These are phyloP conservation scores for Eolophus roseicapilla DNA, from an alignment of 2,113 vertebrate genomes.

Conservation along the genomic window DNA sequence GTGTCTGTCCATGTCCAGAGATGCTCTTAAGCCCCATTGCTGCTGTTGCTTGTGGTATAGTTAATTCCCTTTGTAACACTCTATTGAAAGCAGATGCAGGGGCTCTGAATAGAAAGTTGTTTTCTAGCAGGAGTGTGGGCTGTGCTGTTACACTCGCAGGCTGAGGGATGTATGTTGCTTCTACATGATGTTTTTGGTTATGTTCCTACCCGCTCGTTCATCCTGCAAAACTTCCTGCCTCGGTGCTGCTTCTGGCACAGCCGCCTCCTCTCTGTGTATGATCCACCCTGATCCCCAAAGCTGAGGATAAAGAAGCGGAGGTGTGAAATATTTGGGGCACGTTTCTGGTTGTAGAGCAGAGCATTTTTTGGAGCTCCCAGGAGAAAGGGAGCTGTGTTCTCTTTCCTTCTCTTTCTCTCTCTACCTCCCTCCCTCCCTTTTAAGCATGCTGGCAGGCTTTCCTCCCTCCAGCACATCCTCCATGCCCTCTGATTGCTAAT, in stretches of 20 bases:
- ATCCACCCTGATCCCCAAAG: not conserved
- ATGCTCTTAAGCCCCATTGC: not conserved
- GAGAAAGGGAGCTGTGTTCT: not conserved
- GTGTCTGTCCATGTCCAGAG: not conserved
- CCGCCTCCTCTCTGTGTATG: fast-evolving
- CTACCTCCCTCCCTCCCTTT: not conserved
- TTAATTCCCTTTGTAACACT: slow-evolving; percentile 2
- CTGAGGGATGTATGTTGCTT: not conserved
- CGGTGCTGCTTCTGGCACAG: fast-evolving
- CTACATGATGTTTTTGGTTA: not conserved
- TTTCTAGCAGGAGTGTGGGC: not conserved
- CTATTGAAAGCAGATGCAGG: slow-evolving; percentile 31
- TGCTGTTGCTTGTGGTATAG: not conserved
- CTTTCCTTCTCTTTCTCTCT: not conserved
- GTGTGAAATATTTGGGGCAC: not conserved
- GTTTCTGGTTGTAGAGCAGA: not conserved
- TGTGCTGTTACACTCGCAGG: not conserved
- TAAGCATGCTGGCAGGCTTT: not conserved
- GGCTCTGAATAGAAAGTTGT: not conserved
- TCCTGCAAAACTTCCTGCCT: not conserved
- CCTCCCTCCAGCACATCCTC: not conserved
- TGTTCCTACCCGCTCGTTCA: not conserved
- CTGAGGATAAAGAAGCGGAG: not conserved
- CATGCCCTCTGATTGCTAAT: not conserved
- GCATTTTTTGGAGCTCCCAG: not conserved